Conservation (phyloP, 2,888 invertebrate species). For the Thecophora atra region DNA sequence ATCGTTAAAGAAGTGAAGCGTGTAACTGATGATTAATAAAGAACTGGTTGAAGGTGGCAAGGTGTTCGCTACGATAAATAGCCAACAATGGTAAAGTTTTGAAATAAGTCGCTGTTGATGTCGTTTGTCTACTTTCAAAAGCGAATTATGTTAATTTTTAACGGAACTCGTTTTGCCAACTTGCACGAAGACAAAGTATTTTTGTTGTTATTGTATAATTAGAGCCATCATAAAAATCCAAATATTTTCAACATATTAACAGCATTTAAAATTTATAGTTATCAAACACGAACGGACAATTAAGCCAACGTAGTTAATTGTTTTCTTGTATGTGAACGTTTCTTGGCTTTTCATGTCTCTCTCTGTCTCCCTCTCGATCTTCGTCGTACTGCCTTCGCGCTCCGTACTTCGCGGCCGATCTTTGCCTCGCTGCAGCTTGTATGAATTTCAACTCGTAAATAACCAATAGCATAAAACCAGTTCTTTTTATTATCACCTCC, state of each 20-base stretch:
- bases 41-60: no score
- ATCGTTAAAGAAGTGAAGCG: no score
- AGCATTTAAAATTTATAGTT: slow-evolving; percentile 21
- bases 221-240: slow-evolving; percentile 15
- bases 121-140: no score
- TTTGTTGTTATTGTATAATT: not conserved
- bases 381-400: not conserved
- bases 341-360: not conserved
- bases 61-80: no score
- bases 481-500: slow-evolving; percentile 20
- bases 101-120: no score
- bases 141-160: no score
- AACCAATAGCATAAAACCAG: slow-evolving; percentile 5
- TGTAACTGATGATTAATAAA: no score
- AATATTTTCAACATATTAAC: slow-evolving; percentile 12
- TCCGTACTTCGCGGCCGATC: not conserved
- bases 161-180: no score
- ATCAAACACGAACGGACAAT: slow-evolving; percentile 30
- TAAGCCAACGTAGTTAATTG: slow-evolving; percentile 27
- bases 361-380: not conserved
- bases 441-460: not conserved
- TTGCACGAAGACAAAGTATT: not conserved
- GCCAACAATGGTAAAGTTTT: no score
- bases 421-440: not conserved
- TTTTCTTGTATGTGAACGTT: not conserved